A percentile compares a stretch with the other conserved stretches of the same genome.
Evolutionary conservation across 2,113 vertebrate species (phyloP).

Genomic region (Urocolius indicus): DNA sequence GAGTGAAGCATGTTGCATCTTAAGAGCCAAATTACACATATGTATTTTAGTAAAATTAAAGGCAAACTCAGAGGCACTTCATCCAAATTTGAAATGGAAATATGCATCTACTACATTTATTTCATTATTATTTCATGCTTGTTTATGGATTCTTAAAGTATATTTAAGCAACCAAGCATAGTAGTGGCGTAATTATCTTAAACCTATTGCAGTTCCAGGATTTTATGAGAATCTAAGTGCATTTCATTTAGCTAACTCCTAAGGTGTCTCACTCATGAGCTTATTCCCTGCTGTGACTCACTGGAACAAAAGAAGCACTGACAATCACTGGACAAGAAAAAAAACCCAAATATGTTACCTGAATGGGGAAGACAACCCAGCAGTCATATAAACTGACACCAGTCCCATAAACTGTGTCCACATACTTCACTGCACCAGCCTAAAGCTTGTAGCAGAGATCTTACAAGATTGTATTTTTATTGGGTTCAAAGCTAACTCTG

Average conservation of each 20-base stretch:
- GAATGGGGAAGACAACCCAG: background rate
- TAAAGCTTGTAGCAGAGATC: background rate
- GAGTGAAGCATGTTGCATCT: background rate
- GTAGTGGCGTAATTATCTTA: constrained; percentile 67
- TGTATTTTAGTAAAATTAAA: constrained; percentile 43
- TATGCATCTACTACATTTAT: constrained; percentile 52
- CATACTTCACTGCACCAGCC: background rate
- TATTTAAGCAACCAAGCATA: constrained; percentile 72
- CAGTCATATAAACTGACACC: background rate
- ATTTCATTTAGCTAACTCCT: constrained; percentile 32
- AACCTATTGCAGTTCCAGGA: constrained; percentile 51
- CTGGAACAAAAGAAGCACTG: background rate
- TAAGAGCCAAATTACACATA: constrained; percentile 39
- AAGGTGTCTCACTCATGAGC: background rate
- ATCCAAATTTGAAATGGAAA: constrained; percentile 58
- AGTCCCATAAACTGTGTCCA: background rate
- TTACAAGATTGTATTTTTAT: background rate
- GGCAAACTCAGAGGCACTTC: background rate
- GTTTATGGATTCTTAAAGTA: constrained; percentile 72
- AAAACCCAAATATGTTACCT: background rate
- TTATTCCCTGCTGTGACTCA: background rate
- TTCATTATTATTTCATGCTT: constrained; percentile 71
- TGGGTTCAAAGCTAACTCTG: background rate
- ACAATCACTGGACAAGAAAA: background rate
- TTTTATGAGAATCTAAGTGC: constrained; percentile 45